Base-by-base conservation (phyloP, 2,888 invertebrate species). In the Torymus aiolomorphi region DNA sequence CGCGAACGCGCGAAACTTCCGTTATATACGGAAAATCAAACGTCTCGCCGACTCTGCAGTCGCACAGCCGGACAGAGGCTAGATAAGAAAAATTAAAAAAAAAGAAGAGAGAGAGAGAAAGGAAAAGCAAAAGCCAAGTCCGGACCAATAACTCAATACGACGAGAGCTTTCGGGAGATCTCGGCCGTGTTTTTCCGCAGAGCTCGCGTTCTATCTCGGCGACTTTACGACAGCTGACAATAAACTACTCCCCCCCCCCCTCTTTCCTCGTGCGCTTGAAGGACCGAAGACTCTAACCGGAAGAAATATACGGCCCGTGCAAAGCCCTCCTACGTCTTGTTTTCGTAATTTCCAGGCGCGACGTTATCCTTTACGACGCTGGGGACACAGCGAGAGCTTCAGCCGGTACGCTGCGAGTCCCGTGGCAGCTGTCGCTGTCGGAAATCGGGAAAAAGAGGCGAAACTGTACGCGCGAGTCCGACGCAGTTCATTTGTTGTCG, bases 321-420 rank as follows among this genome's bases (percentile, higher is more conserved):
- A 49, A 74, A 51, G 66, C 76, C 70, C 76, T 18, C 11, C 31
- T 2, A 63, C 24, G 76, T 70, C 72, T 78, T 78, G 78, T 78
- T 78, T 78, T 72, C 78, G 78, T 73, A 67, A 78, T 78, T 78
- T 72, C 31, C 71, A 42, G 14, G 20, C 61, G 14, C 73, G 62
- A 24, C 65, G 49, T 61, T 59, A 72, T 51, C 72, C 72, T 59
- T 72, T 62, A 62, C 72, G 72, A 72, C 52, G 31, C 31, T 5
- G 8, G 31, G 2, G 31, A 31, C 31, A 31, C 31, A 31, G 2
- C 3, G 24, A 31, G 2, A 31, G 31, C 1, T 20, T 20, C 20
- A 24, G 13, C 52, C 52, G n/a, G n/a, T 24, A 3, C 24, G 8
- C 31, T 5, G 31, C 31, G 8, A 31, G 31, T 31, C 31, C 31